Evolutionary conservation across 2,888 invertebrate genomes (phyloP), one percentile per base, ranked within the genome.

Genomic region (Platycheirus rosarum): DNA sequence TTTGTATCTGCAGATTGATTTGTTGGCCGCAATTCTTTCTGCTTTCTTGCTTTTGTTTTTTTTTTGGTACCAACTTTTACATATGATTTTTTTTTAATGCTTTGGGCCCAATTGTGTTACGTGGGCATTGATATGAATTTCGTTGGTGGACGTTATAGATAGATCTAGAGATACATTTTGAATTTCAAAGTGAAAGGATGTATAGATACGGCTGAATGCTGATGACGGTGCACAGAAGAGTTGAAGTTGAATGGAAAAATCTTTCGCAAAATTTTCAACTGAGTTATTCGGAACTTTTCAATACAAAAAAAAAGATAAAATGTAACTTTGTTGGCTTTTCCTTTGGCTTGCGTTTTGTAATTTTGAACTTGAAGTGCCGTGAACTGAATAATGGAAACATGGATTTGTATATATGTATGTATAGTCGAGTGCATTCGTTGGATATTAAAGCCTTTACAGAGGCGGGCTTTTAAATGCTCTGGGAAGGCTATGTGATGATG

Each of bases 1-100:
- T 77, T 82, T 68, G 68, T 82, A 82, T 82, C 76, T 73, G 71
- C 63, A 82, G 82, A 82, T 82, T 82, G 82, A 82, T 77, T 82
- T 77, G 82, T 71, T 82, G 76, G 76, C 44, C 66, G 62, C 71
- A 65, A 75, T 69, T 65, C 55, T 69, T 40, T 63, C 32, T 55
- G 69, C 66, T 60, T 68, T 48, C 53, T 23, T n/a, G n/a, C n/a
- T n/a, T n/a, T n/a, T n/a, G n/a, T n/a, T n/a, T 62, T 32, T 32
- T 32, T 37, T 48, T 32, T 48, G 16, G 20, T 32, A 20, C 26
- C 40, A 57, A 57, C 23, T 57, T 40, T 63, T 37, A 23, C n/a
- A 44, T 55, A 35, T 32, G 18, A 48, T 63, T 63, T 35, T 23
- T 53, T 37, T 32, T 18, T 57, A 32, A 69, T 48, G 29, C 46